Evolutionary conservation across 2,888 invertebrate species (phyloP), one percentile per base, ranked within the genome.

Genomic region (Euspilapteryx auroguttella): DNA sequence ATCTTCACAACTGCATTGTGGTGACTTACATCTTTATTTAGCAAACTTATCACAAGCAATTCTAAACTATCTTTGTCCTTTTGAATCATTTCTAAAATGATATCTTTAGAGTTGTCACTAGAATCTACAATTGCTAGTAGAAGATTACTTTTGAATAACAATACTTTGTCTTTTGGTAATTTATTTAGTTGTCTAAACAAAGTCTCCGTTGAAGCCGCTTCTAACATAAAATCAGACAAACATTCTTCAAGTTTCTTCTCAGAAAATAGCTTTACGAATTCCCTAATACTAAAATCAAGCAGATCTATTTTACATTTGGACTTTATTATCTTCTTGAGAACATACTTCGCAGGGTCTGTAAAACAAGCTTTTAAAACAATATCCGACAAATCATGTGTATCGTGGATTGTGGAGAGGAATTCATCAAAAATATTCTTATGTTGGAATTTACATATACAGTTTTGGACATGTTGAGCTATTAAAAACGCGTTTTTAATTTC

Each of bases 401-500:
- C 45, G 31, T 49, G 48, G 2, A 73, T 32, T 9, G 43, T 38
- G 4, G 46, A 38, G 11, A 75, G 33, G 41, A 80, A 79, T 24
- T 66, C 56, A 22, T 68, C 55, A 21, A 79, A 55, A 17, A 61
- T 39, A 25, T 50, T 47, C 15, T 54, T 55, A 34, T 65, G 65
- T 33, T 68, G 58, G 15, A 82, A 54, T 41, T 61, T 71, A 27
- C 53, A 48, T 5, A 80, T 47, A 31, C 71, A 58, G 35, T 66
- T 71, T 47, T 83, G 83, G 14, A 85, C 50, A 40, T 80, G 80
- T 26, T 47, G 44, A 17, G 79, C 73, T 33, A 76, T 55, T 34
- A 78, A 42, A 35, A 84, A 81, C 12, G 73, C 64, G 43, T 69
- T 79, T 45, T 50, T 64, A 2, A 82, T 55, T 45, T 79, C 79